A percentile compares a stretch with the other conserved stretches of the same genome.
Evolutionary conservation across 2,113 vertebrate genomes (phyloP).

Genomic region (Tetrax tetrax): DNA sequence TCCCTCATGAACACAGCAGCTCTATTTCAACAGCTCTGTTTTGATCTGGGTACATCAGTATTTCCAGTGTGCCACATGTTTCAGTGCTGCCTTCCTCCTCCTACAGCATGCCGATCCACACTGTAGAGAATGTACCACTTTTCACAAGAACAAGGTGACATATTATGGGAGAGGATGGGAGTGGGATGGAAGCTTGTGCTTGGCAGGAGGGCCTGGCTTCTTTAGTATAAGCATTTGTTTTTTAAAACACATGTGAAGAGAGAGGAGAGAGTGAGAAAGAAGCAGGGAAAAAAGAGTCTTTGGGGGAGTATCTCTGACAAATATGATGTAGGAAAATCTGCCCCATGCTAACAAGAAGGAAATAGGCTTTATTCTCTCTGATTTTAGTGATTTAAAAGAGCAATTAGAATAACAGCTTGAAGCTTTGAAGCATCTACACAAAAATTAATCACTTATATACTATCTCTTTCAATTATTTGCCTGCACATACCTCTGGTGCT

Average conservation of each 20-base stretch:
- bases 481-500: background rate
- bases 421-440: background rate
- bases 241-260: background rate
- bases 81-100: slow-evolving; percentile 11
- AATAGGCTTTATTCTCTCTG: background rate
- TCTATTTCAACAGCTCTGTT: slow-evolving; percentile 1
- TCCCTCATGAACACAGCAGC: background rate
- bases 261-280: slow-evolving; percentile 6
- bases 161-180: slow-evolving; percentile 6
- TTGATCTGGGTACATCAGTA: background rate
- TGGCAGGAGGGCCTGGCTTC: slow-evolving; percentile 23
- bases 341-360: background rate
- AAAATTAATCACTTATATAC: background rate
- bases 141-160: slow-evolving; percentile 33
- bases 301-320: slow-evolving; percentile 24
- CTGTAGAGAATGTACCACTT: background rate
- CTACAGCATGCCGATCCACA: background rate
- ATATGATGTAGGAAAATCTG: background rate
- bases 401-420: background rate
- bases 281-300: background rate
- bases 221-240: background rate
- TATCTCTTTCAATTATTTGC: background rate
- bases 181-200: slow-evolving; percentile 27
- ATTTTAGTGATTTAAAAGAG: background rate
- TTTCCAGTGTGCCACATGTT: background rate